Evolutionary conservation across 2,888 invertebrate genomes (phyloP).

Genomic region (Boloria euphrosyne): DNA sequence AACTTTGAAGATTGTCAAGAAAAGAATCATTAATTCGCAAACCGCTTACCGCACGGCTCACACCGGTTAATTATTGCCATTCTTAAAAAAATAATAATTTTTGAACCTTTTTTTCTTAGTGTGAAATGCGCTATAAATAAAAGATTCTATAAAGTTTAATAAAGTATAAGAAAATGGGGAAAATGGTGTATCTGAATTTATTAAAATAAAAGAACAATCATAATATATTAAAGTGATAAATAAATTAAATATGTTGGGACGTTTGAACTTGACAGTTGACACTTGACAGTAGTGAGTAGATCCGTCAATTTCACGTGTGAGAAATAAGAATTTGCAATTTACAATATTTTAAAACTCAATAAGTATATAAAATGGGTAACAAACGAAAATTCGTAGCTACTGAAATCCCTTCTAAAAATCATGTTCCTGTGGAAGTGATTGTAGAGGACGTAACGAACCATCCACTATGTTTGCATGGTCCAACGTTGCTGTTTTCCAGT

Average conservation of each 20-base stretch:
- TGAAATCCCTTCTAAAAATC: conserved; percentile 46
- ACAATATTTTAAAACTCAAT: neutral
- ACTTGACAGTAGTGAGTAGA: too few relatives aligned
- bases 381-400: conserved; percentile 61
- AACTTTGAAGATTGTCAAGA: conserved; percentile 20
- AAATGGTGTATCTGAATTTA: too few relatives aligned
- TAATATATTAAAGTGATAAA: too few relatives aligned
- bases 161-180: neutral
- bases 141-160: neutral
- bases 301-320: conserved; percentile 36
- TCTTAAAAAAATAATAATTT: conserved; percentile 18
- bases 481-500: conserved; percentile 86
- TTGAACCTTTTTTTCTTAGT: neutral
- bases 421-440: conserved; percentile 75
- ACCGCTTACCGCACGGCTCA: neutral
- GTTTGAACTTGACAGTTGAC: too few relatives aligned
- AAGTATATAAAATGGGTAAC: conserved; percentile 55
- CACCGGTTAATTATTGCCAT: conserved; percentile 22
- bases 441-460: conserved; percentile 82
- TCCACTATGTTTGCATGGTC: conserved; percentile 89
- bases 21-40: conserved; percentile 7
- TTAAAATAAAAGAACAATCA: too few relatives aligned
- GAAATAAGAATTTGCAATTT: too few relatives aligned
- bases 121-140: neutral
- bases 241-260: too few relatives aligned